Percentiles rank a stretch among this genome's conserved stretches.
phyloP scores from a whole-genome alignment of 2,797 vertebrate genomes.

The Sebastes baramenuke region DNA sequence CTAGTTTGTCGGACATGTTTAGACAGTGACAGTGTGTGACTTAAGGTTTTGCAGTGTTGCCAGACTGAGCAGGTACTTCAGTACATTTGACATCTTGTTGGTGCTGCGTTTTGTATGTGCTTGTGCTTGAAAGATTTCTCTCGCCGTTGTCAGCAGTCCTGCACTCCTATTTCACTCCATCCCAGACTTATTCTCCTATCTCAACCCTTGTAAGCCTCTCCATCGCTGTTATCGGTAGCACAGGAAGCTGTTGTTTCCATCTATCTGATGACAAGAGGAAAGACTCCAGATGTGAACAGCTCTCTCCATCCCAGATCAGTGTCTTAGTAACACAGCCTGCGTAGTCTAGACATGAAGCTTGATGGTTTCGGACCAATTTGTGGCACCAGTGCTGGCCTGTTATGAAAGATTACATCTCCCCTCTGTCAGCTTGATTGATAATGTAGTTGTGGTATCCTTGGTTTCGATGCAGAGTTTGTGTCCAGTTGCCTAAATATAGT shows the following conservation, averaged over 20 bases:
- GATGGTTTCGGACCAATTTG: slow-evolving; percentile 79
- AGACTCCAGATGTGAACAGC: slow-evolving; percentile 92
- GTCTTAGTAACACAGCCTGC: slow-evolving; percentile 88
- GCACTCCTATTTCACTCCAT: slow-evolving; percentile 35
- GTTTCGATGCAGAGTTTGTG: slow-evolving; percentile 42
- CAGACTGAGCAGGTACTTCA: slow-evolving; percentile 50
- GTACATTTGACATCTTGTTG: slow-evolving; percentile 48
- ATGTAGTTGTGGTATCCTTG: slow-evolving; percentile 50
- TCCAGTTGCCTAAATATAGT: slow-evolving; percentile 20
- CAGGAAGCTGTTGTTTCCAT: slow-evolving; percentile 85
- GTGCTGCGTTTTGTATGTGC: slow-evolving; percentile 29
- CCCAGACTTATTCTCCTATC: slow-evolving; percentile 7
- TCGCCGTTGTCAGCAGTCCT: not conserved
- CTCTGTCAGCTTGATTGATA: slow-evolving; percentile 63
- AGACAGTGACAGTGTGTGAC: slow-evolving; percentile 20
- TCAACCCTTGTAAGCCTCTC: slow-evolving; percentile 32
- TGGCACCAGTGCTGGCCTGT: slow-evolving; percentile 70
- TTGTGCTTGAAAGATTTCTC: slow-evolving; percentile 19
- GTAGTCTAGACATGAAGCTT: slow-evolving; percentile 80
- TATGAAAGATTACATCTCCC: slow-evolving; percentile 70
- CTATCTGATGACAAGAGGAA: slow-evolving; percentile 89
- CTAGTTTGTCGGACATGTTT: slow-evolving; percentile 33
- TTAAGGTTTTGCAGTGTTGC: slow-evolving; percentile 42
- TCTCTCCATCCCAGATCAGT: slow-evolving; percentile 77
- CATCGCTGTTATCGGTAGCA: slow-evolving; percentile 74